Percentiles rank a stretch among this genome's conserved stretches.
phyloP scores from a whole-genome alignment of 2,113 vertebrate species.

The Plecotus auritus region DNA sequence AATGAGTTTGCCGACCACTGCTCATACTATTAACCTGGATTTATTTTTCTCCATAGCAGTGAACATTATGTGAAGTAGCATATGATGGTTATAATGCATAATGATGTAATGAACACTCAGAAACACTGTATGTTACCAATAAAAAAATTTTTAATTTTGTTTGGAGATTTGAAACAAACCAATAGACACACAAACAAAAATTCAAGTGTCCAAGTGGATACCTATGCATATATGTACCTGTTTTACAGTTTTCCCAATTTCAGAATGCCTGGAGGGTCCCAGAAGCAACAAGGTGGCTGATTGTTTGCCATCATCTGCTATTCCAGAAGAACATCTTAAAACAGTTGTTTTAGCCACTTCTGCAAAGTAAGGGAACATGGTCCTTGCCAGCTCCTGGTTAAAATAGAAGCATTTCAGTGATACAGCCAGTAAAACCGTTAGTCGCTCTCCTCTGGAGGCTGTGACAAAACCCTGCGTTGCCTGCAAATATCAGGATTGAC shows the following conservation, averaged over 20 bases:
- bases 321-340: neutral
- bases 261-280: neutral
- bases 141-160: neutral
- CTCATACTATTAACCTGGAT: neutral
- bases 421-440: neutral
- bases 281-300: neutral
- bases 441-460: neutral
- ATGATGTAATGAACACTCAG: too few species aligned
- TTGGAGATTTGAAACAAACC: neutral
- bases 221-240: accelerated
- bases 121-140: neutral
- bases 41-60: neutral
- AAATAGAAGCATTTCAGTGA: neutral
- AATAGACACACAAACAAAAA: neutral
- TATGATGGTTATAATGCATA: neutral
- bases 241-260: neutral
- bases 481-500: neutral
- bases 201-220: neutral
- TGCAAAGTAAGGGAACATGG: neutral
- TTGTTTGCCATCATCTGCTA: neutral
- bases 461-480: neutral
- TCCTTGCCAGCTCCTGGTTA: neutral
- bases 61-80: neutral
- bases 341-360: neutral
- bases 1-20: too few species aligned